Evolutionary conservation across 2,888 invertebrate species (phyloP).

Genomic region (Ochropleura leucogaster): DNA sequence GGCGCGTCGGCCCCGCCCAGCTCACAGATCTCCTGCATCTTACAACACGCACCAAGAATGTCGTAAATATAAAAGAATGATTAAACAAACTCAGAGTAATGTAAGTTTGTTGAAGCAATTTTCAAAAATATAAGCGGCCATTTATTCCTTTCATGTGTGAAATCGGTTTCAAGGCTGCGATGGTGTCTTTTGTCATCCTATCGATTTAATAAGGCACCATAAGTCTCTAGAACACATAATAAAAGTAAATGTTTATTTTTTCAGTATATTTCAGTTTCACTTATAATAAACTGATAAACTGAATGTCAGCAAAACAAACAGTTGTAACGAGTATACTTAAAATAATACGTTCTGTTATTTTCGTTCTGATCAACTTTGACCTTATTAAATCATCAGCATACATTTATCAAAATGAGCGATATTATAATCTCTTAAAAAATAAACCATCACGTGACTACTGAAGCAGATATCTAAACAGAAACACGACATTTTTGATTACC

Average conservation of each 20-base stretch:
- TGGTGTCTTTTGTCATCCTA: constrained; percentile 11
- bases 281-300: constrained; percentile 3
- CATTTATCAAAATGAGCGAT: constrained; percentile 20
- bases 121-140: constrained; percentile 26
- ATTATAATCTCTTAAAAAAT: constrained; percentile 23
- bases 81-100: constrained; percentile 47
- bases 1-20: constrained; percentile 64
- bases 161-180: constrained; percentile 31
- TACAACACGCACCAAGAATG: constrained; percentile 69
- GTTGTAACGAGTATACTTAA: constrained; percentile 14
- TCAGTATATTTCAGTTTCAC: background rate
- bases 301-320: constrained; percentile 21
- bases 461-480: constrained; percentile 26
- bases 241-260: background rate
- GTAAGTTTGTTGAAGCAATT: constrained; percentile 30
- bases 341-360: constrained; percentile 15
- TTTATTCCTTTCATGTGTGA: constrained; percentile 13
- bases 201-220: background rate
- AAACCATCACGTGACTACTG: constrained; percentile 31
- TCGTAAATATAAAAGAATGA: constrained; percentile 65
- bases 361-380: constrained; percentile 45
- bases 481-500: constrained; percentile 40
- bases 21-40: constrained; percentile 66
- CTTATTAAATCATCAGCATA: constrained; percentile 13
- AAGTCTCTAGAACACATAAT: background rate